Evolutionary conservation across 2,113 vertebrate genomes (phyloP).

Genomic region (Chloropsis cyanopogon): DNA sequence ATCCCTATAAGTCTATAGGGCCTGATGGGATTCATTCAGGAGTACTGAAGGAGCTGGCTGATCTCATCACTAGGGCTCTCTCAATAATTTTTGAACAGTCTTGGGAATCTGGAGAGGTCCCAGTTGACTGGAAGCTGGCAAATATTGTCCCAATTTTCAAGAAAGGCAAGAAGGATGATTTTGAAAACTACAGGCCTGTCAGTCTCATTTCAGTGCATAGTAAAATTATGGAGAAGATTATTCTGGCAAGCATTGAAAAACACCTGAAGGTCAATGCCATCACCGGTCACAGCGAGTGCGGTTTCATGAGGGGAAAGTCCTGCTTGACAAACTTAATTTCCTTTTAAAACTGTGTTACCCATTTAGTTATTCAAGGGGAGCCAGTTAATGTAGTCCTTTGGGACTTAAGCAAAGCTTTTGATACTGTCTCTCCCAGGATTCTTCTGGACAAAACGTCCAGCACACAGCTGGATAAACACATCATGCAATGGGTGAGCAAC

Average conservation of each 20-base stretch:
- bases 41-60: not conserved
- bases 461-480: not conserved
- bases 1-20: not conserved
- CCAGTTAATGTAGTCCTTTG: not conserved
- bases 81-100: not conserved
- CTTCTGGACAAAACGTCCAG: not conserved
- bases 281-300: not conserved
- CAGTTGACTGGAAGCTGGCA: too few species aligned
- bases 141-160: too few species aligned
- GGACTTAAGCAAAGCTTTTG: not conserved
- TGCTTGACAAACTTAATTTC: not conserved
- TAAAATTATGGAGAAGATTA: too few species aligned
- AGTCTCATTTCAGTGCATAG: too few species aligned
- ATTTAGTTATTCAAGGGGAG: not conserved
- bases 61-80: not conserved
- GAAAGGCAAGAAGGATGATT: too few species aligned
- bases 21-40: not conserved
- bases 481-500: not conserved
- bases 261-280: not conserved
- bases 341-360: not conserved
- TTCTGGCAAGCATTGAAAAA: not conserved
- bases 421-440: not conserved
- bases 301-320: not conserved
- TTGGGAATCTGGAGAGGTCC: not conserved
- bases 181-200: too few species aligned